Evolutionary conservation across 2,888 invertebrate species (phyloP), one percentile per base, ranked within the genome.

Genomic region (Schrankia costaestrigalis): DNA sequence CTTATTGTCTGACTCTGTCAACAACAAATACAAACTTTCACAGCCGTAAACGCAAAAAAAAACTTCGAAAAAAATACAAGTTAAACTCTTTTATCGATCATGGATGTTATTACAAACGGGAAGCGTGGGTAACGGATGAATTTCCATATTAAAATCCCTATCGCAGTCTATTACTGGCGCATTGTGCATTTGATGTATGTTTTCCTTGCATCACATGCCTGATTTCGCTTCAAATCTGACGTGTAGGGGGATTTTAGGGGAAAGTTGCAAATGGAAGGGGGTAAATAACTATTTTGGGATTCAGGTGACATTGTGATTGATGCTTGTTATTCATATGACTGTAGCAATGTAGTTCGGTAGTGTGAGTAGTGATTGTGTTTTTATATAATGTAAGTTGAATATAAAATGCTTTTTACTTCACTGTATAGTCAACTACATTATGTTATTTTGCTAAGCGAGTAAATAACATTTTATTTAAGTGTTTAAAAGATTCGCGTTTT

Each of bases 131-230:
- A 76, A 72, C 70, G 71, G 72, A 76, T 74, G 68, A 70, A 79
- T 81, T 80, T 80, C 75, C 79, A 81, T 78, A 78, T 62, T 61
- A 58, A 66, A 68, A 58, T 65, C 63, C 59, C 66, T 70, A 73
- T 70, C 67, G 60, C 50, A 63, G 56, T 76, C 76, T 76, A 79
- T 83, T 80, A 80, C 71, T 41, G 51, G 45, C 46, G 69, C 63
- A 78, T 85, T 86, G 84, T 84, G 71, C 64, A 43, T 63, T 57
- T 82, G 82, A 85, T 83, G 80, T 78, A 85, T 85, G 81, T 75
- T 80, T 82, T 78, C 72, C 71, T 75, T 70, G 62, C 73, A 76
- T 81, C 70, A 69, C 63, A 47, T 29, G 45, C 42, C 38, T 35
- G 39, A 53, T 49, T 48, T 44, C 64, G 56, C 40, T 49, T n/a